These are phyloP conservation scores for Tenthredo mesomela DNA, from an alignment of 2,888 invertebrate genomes.

Conservation along the genomic window DNA sequence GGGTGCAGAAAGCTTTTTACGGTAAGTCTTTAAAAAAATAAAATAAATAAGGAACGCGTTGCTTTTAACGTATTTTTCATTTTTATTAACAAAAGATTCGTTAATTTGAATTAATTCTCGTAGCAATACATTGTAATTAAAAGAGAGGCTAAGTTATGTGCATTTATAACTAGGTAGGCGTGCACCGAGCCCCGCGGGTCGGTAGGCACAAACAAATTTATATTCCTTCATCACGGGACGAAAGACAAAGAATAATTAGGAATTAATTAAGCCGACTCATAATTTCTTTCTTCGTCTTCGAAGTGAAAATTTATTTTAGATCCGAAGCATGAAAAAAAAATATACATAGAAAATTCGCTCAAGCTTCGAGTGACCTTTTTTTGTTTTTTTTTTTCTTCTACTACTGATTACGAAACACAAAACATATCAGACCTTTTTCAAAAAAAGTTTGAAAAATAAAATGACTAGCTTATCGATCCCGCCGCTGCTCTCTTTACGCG, in stretches of 20 bases:
- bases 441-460: neutral
- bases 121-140: slow-evolving; percentile 53
- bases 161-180: slow-evolving; percentile 50
- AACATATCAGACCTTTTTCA: neutral
- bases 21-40: slow-evolving; percentile 10
- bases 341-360: neutral
- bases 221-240: slow-evolving; percentile 32
- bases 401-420: neutral
- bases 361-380: too few species aligned
- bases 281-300: neutral
- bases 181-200: neutral
- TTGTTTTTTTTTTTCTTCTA: too few species aligned
- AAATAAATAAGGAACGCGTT: neutral
- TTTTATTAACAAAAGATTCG: slow-evolving; percentile 34
- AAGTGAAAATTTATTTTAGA: slow-evolving; percentile 15
- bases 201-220: slow-evolving; percentile 40
- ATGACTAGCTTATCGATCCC: neutral
- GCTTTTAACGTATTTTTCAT: neutral
- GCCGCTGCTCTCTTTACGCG: neutral
- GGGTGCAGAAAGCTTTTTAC: slow-evolving; percentile 12
- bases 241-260: slow-evolving; percentile 59
- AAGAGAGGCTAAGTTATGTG: slow-evolving; percentile 51
- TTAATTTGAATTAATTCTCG: slow-evolving; percentile 52
- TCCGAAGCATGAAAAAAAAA: neutral
- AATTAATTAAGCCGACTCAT: slow-evolving; percentile 60